phyloP scores from a whole-genome alignment of 1,140 invertebrate genomes.

The Drosophila murphyi region DNA sequence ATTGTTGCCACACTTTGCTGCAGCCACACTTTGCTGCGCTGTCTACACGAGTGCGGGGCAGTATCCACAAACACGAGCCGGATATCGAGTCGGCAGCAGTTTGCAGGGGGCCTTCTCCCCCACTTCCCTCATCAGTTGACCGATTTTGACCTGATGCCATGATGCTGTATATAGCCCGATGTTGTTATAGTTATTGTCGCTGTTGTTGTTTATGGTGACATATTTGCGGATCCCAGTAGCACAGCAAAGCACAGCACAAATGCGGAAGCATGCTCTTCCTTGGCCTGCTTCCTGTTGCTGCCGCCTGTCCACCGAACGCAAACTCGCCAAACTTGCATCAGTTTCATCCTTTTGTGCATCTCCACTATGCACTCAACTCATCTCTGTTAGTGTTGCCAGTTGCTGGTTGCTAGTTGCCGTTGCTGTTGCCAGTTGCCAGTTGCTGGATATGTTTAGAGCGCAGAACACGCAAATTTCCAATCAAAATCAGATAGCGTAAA shows the following conservation, averaged over 20 bases:
- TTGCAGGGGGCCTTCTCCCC: conserved; percentile 24
- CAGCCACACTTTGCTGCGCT: conserved; percentile 12
- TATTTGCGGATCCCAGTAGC: conserved; percentile 54
- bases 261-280: conserved; percentile 73
- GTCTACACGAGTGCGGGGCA: conserved; percentile 12
- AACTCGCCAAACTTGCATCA: conserved; percentile 7
- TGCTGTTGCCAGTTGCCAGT: conserved; percentile 37
- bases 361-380: neutral
- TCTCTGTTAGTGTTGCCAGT: conserved; percentile 35
- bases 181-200: conserved; percentile 5
- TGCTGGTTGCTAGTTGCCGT: conserved; percentile 47
- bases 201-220: conserved; percentile 71
- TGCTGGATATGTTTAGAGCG: conserved; percentile 57
- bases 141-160: conserved; percentile 27
- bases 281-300: conserved; percentile 66
- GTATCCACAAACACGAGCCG: conserved; percentile 31
- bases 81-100: conserved; percentile 66
- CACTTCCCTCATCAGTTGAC: neutral
- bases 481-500: conserved; percentile 78
- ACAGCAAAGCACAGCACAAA: conserved; percentile 9
- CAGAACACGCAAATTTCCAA: conserved; percentile 63
- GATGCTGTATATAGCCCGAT: conserved; percentile 7
- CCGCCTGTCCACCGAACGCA: neutral
- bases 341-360: conserved; percentile 32
- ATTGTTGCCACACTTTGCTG: conserved; percentile 52